phyloP scores from a whole-genome alignment of 2,888 invertebrate genomes.

The Abscondita cerata region DNA sequence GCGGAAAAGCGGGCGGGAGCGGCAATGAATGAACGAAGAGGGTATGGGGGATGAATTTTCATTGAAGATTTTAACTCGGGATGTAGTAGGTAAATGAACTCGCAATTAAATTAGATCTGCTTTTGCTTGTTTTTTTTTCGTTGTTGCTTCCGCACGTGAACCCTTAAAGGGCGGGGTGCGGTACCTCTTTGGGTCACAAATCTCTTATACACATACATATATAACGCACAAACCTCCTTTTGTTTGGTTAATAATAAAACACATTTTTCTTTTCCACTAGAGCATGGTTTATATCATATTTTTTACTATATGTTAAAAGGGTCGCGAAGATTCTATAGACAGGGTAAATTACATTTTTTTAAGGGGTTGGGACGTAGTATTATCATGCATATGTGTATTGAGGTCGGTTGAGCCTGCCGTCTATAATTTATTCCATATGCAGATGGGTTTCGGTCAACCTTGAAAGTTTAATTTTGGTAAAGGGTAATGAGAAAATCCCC shows the following conservation, averaged over 20 bases:
- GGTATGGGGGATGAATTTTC: constrained; percentile 42
- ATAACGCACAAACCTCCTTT: constrained; percentile 55
- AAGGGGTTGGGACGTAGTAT: constrained; percentile 46
- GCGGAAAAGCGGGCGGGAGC: constrained; percentile 30
- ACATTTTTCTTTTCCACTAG: constrained; percentile 61
- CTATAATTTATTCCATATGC: constrained; percentile 54
- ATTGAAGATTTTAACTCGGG: constrained; percentile 43
- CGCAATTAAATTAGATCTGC: constrained; percentile 5
- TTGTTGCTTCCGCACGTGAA: constrained; percentile 29
- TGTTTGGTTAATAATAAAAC: constrained; percentile 58
- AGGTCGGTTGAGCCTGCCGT: constrained; percentile 25
- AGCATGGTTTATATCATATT: constrained; percentile 62
- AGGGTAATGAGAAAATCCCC: constrained; percentile 49
- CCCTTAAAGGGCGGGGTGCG: constrained; percentile 45
- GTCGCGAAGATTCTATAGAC: constrained; percentile 51
- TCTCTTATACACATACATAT: constrained; percentile 48
- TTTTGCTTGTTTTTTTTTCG: neutral
- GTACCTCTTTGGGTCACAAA: constrained; percentile 46
- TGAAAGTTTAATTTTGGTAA: constrained; percentile 51
- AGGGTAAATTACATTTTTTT: constrained; percentile 53
- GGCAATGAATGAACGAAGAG: constrained; percentile 45
- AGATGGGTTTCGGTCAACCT: constrained; percentile 50
- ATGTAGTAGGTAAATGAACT: constrained; percentile 3
- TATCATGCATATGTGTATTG: constrained; percentile 53
- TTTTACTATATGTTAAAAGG: constrained; percentile 53